These are phyloP conservation scores for Malurus cyaneus DNA, from an alignment of 2,113 vertebrate species.

Conservation along the genomic window DNA sequence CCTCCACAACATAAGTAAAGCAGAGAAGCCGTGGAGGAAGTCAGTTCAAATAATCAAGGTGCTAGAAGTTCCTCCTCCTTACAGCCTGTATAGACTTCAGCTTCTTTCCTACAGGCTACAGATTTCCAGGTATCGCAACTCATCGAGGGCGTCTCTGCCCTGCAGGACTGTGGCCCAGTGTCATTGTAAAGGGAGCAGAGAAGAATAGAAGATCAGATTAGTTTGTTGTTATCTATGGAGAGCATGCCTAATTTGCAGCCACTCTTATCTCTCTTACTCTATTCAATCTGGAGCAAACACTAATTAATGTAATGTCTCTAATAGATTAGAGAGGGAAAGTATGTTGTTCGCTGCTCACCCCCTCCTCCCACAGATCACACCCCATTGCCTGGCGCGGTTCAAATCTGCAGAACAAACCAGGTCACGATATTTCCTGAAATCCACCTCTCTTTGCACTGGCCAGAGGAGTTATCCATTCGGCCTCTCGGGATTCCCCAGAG, in stretches of 20 bases:
- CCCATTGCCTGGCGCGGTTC: background rate
- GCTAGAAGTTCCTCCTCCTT: background rate
- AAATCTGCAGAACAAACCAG: background rate
- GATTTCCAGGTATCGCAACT: background rate
- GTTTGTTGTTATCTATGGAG: background rate
- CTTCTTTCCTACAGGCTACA: background rate
- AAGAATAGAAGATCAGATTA: background rate
- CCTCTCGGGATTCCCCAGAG: background rate
- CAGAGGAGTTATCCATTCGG: background rate
- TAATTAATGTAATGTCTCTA: slow-evolving; percentile 24
- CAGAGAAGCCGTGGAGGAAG: background rate
- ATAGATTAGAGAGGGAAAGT: background rate
- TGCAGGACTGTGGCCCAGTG: background rate
- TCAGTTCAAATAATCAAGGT: background rate
- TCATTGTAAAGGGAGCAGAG: background rate
- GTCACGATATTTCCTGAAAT: background rate
- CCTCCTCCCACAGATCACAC: background rate
- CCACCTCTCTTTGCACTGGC: background rate
- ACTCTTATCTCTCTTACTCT: slow-evolving; percentile 1
- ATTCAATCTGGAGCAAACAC: background rate
- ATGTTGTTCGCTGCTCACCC: background rate
- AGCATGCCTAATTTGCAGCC: background rate
- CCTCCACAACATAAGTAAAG: background rate
- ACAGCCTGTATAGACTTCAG: rapidly evolving
- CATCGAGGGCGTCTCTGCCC: background rate